Evolutionary conservation across 2,113 vertebrate species (phyloP).

Genomic region (Clarias gariepinus): DNA sequence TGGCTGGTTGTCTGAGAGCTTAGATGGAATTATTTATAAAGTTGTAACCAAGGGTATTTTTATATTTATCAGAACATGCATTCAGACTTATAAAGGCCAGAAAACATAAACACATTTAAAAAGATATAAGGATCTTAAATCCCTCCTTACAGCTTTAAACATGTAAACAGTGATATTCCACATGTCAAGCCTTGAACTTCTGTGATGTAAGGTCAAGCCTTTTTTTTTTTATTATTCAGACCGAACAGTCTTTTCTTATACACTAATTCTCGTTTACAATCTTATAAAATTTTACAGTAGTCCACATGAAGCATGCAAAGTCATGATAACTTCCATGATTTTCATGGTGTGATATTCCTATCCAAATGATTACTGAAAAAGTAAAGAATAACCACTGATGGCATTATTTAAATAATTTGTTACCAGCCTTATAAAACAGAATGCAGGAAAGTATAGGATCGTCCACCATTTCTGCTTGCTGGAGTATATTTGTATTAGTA

Average conservation of each 20-base stretch:
- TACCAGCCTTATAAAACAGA: background rate
- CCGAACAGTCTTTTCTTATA: background rate
- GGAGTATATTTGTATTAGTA: too few relatives aligned
- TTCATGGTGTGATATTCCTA: background rate
- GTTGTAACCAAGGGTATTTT: background rate
- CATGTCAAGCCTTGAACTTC: background rate
- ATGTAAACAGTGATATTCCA: background rate
- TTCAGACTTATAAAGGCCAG: background rate
- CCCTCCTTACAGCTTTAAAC: background rate
- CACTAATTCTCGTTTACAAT: background rate
- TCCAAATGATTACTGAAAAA: background rate
- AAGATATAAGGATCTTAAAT: background rate
- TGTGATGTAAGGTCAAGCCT: background rate
- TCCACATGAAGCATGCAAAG: background rate
- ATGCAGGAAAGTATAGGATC: background rate
- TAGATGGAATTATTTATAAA: background rate
- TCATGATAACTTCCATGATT: background rate
- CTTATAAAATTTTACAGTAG: background rate
- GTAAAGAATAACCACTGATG: background rate
- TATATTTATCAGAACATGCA: background rate
- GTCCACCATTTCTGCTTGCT: background rate
- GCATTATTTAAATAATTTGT: background rate
- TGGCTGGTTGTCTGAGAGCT: constrained; percentile 42
- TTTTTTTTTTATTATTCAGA: too few relatives aligned
- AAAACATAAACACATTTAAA: background rate